Conservation (phyloP, 2,888 invertebrate genomes). For the Cantharis lateralis region DNA sequence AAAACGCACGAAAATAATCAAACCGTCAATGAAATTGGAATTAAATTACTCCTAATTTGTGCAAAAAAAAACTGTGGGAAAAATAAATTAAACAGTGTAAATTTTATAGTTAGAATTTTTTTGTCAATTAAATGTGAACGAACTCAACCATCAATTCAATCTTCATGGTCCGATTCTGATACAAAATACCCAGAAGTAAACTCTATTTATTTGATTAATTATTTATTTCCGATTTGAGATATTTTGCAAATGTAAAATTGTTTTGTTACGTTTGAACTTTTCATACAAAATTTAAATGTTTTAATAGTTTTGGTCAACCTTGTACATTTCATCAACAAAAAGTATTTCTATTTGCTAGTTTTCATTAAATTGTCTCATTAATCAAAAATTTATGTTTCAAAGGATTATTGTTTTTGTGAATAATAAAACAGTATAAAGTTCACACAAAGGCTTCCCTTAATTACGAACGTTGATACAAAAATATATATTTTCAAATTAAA, state of each 20-base stretch:
- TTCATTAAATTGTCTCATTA: not conserved
- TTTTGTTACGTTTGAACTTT: not conserved
- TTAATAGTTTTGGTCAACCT: not conserved
- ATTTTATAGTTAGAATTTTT: not conserved
- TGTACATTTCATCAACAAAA: not conserved
- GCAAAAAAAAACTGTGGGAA: not conserved
- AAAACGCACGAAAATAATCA: not conserved
- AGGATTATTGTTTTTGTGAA: not conserved
- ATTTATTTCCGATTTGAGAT: slow-evolving; percentile 17
- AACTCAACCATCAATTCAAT: slow-evolving; percentile 16
- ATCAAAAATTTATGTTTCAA: not conserved
- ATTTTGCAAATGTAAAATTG: not conserved
- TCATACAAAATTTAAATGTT: not conserved
- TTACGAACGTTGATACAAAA: not conserved
- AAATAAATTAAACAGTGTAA: not conserved
- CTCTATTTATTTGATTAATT: slow-evolving; percentile 18
- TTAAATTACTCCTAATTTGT: not conserved
- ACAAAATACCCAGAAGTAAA: slow-evolving; percentile 5
- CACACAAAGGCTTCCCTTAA: not conserved
- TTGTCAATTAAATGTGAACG: slow-evolving; percentile 8
- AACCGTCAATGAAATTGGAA: not conserved
- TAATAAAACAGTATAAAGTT: not conserved
- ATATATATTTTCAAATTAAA: not conserved
- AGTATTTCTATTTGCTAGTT: not conserved
- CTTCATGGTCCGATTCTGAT: slow-evolving; percentile 22